phyloP scores from a whole-genome alignment of 2,113 vertebrate genomes.

The Syngnathoides biaculeatus region DNA sequence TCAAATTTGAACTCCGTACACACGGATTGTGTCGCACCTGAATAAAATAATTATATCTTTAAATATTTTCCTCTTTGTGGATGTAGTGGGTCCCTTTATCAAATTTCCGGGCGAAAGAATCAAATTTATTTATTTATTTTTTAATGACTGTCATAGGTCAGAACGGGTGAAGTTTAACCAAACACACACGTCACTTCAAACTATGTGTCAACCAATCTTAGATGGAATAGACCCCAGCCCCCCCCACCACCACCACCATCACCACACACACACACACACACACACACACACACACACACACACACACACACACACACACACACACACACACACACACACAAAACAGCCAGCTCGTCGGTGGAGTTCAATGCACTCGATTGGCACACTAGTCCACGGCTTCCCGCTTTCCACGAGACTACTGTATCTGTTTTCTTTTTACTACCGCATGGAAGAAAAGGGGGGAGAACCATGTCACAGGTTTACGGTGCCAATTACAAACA shows the following conservation, averaged over 20 bases:
- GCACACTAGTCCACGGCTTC: constrained; percentile 1
- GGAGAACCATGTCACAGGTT: constrained; percentile 1
- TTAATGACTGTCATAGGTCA: background rate
- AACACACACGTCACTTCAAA: background rate
- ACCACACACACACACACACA: background rate
- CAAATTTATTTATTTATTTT: no score
- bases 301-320: background rate
- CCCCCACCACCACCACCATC: background rate
- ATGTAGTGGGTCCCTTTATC: no score
- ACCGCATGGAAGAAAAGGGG: background rate
- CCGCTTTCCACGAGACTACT: constrained; percentile 5
- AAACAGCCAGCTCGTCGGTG: no score
- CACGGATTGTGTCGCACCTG: no score
- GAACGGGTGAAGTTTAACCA: background rate
- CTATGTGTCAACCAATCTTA: background rate
- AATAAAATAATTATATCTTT: no score
- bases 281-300: background rate
- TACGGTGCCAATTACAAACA: background rate
- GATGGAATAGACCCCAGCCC: no score
- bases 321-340: constrained; percentile 22
- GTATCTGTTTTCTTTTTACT: background rate
- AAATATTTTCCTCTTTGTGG: no score
- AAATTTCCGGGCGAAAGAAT: no score
- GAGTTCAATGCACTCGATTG: constrained; percentile 36
- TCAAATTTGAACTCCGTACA: no score